A percentile compares a stretch with the other conserved stretches of the same genome.
Evolutionary conservation across 1,140 invertebrate genomes (phyloP).

Genomic region (Cotesia vestalis): DNA sequence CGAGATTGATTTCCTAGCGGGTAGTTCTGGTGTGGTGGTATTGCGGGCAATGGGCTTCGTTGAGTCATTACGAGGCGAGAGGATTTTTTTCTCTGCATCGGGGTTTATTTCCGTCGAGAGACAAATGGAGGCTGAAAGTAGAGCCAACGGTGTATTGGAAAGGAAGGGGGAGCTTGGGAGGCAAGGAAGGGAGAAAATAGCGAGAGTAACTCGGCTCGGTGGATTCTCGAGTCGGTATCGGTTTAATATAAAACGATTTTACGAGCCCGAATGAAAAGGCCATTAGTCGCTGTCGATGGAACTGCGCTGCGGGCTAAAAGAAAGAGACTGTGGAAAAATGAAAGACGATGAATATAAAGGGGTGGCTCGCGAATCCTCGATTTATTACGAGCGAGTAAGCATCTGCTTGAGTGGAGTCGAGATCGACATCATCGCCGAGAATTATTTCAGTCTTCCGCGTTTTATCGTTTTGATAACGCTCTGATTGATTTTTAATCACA

Average conservation of each 20-base stretch:
- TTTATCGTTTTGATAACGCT: conserved; percentile 21
- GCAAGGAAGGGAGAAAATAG: conserved; percentile 10
- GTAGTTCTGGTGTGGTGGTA: conserved; percentile 25
- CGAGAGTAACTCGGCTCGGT: conserved; percentile 34
- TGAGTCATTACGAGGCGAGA: conserved; percentile 36
- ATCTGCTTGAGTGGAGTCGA: neutral
- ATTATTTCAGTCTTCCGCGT: conserved; percentile 37
- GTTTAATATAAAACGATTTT: conserved; percentile 56
- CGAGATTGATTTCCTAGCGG: conserved; percentile 36
- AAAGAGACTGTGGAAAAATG: conserved; percentile 35
- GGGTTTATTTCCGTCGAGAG: conserved; percentile 33
- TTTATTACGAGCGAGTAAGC: conserved; percentile 28
- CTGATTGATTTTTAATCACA: conserved; percentile 4
- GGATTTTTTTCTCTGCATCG: conserved; percentile 19
- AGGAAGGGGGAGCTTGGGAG: neutral
- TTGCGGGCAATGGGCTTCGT: conserved; percentile 38
- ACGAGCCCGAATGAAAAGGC: conserved; percentile 52
- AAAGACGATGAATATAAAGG: conserved; percentile 27
- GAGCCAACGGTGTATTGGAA: conserved; percentile 5
- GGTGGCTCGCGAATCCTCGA: neutral
- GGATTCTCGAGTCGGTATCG: conserved; percentile 45
- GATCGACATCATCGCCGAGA: conserved; percentile 12
- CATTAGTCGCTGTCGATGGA: conserved; percentile 49
- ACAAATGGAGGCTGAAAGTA: conserved; percentile 31
- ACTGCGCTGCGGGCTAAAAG: conserved; percentile 33